Evolutionary conservation across 2,888 invertebrate species (phyloP), one percentile per base, ranked within the genome.

Genomic region (Meandrusa payeni): DNA sequence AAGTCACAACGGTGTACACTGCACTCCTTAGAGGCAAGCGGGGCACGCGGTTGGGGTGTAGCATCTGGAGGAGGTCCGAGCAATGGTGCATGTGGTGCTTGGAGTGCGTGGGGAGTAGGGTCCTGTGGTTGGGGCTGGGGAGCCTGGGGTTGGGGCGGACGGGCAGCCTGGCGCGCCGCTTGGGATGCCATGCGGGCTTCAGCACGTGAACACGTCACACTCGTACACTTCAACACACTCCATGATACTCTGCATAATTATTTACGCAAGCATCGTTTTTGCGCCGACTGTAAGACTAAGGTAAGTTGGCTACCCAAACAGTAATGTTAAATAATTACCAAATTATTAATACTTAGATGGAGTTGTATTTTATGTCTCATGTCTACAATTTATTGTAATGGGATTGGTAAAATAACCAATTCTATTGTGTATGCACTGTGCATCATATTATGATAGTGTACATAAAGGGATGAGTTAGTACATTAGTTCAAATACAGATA

Each of bases 251-350:
- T 97, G 23, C 96, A 97, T 66, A 94, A 93, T 55, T 97, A 97
- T 80, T 90, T 97, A 47, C 91, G 95, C 57, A 97, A 97, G 85
- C 97, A 97, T 75, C 92, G 96, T 86, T 97, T 97, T 80, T 97
- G 97, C 70, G 93, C 94, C 1, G 97, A 97, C 70, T 97, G 97
- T 72, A 94, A 96, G 58, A 95, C 96, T 52, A 97, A 97, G 90
- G 97, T 97, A 48, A n/a, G n/a, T n/a, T n/a, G n/a, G n/a, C n/a
- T n/a, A n/a, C n/a, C n/a, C n/a, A n/a, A n/a, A n/a, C n/a, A n/a
- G n/a, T n/a, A n/a, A n/a, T n/a, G n/a, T n/a, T n/a, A n/a, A n/a
- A n/a, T n/a, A n/a, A n/a, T n/a, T n/a, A n/a, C n/a, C n/a, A n/a
- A n/a, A n/a, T n/a, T n/a, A n/a, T n/a, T n/a, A n/a, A n/a, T n/a